phyloP scores from a whole-genome alignment of 2,797 vertebrate species.

The Arctocebus calabarensis region DNA sequence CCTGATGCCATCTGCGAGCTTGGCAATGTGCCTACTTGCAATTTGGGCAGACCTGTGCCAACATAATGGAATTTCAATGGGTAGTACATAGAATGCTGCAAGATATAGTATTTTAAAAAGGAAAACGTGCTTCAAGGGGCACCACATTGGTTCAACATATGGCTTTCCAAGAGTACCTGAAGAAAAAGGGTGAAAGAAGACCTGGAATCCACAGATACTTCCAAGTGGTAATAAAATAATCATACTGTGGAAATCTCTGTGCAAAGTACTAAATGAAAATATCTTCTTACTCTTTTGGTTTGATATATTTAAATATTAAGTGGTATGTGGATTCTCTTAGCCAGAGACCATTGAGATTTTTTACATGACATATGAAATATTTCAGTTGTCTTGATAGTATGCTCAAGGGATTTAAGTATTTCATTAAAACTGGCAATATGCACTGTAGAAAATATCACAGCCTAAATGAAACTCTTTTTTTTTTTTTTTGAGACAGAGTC shows the following conservation, averaged over 20 bases:
- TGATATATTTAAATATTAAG: conserved; percentile 48
- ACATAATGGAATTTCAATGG: conserved; percentile 87
- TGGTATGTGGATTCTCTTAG: conserved; percentile 35
- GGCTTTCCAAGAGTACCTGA: conserved; percentile 75
- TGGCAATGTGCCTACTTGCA: conserved; percentile 87
- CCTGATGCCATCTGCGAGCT: conserved; percentile 87
- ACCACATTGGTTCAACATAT: conserved; percentile 81
- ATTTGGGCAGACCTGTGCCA: conserved; percentile 89
- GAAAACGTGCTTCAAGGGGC: conserved; percentile 77
- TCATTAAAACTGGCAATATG: conserved; percentile 18
- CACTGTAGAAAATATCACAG: neutral
- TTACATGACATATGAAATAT: neutral
- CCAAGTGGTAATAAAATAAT: conserved; percentile 26
- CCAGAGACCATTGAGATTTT: neutral
- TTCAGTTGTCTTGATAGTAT: neutral
- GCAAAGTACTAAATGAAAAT: conserved; percentile 39
- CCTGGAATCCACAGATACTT: neutral
- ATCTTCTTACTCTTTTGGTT: neutral
- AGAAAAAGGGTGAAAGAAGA: conserved; percentile 54
- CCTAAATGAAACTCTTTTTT: neutral
- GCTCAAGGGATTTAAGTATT: conserved; percentile 17
- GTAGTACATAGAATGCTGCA: conserved; percentile 85
- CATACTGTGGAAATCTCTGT: neutral
- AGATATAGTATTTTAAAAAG: conserved; percentile 81
- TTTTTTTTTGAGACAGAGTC: no score